These are phyloP conservation scores for Blastobasis lacticolella DNA, from an alignment of 2,888 invertebrate species.

Conservation along the genomic window DNA sequence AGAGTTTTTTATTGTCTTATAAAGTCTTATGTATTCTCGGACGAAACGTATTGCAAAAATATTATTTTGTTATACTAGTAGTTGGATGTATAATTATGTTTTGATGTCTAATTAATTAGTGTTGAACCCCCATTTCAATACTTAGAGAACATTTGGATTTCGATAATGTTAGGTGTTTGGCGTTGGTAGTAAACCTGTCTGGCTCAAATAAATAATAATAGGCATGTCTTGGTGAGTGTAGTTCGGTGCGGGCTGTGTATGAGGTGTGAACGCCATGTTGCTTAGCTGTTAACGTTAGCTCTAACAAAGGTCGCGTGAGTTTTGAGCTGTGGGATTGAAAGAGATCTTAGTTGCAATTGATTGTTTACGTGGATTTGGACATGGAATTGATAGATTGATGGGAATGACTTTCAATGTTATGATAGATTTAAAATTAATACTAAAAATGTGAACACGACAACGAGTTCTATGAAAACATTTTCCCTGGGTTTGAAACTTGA, in stretches of 20 bases:
- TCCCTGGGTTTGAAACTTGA: too few species aligned
- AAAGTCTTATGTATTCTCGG: too few species aligned
- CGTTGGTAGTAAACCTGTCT: neutral
- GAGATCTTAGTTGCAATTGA: neutral
- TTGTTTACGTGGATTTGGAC: neutral
- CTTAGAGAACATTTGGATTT: constrained; percentile 1
- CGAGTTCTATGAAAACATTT: too few species aligned
- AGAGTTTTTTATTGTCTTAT: too few species aligned
- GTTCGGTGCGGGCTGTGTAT: too few species aligned
- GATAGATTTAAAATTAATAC: too few species aligned
- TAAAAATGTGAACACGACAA: too few species aligned
- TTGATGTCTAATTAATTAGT: constrained; percentile 13
- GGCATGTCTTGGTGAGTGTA: neutral
- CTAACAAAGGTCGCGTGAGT: neutral
- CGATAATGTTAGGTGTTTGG: neutral
- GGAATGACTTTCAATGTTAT: neutral
- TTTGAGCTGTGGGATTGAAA: neutral
- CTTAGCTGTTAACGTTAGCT: neutral
- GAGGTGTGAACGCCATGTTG: neutral
- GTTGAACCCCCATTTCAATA: constrained; percentile 21
- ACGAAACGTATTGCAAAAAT: too few species aligned
- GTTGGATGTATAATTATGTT: neutral
- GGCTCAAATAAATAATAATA: neutral
- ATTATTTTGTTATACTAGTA: too few species aligned
- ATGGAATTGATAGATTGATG: neutral